Evolutionary conservation across 2,113 vertebrate species (phyloP), one percentile per base, ranked within the genome.

Genomic region (Aspidoscelis tigris): DNA sequence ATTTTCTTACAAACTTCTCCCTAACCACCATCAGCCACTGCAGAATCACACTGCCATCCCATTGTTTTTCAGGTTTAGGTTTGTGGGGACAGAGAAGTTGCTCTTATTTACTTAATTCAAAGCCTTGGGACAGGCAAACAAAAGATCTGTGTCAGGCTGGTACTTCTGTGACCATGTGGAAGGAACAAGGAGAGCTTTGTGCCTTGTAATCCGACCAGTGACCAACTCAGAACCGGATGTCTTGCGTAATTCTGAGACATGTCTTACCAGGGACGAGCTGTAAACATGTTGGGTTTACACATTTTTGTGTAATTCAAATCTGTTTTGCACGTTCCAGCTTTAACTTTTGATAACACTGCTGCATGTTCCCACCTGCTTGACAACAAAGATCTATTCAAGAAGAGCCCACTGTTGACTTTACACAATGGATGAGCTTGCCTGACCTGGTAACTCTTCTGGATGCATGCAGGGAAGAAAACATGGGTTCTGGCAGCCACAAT

Each of bases 141-240:
- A 55, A 71, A 22, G 18, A 24, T 33, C 44, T 22, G 20, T 76
- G 50, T 22, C 76, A 41, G 55, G 33, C 55, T 21, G 33, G 33
- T 61, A 41, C 76, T 21, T 41, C 14, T 39, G 33, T 24, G 10
- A 50, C 33, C 18, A 75, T 66, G 24, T 33, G 26, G 53, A 66
- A 83, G 47, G 33, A 75, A 83, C 58, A 82, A 83, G 50, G 61
- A 33, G 33, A 50, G 47, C 24, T 50, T 71, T 81, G 79, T 81
- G 39, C 20, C 12, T 78, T 7, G 20, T 53, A 21, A 71, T 70
- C 55, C 9, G 55, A 21, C 64, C 55, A 78, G 61, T 33, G 22
- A 11, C 22, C 55, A 64, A 55, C 50, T 66, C 41, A 22, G 50
- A n/a, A 55, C 20, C 12, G 10, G 24, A 39, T 70, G 50, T 69